Evolutionary conservation across 2,113 vertebrate genomes (phyloP), one percentile per base, ranked within the genome.

Genomic region (Mesitornis unicolor): DNA sequence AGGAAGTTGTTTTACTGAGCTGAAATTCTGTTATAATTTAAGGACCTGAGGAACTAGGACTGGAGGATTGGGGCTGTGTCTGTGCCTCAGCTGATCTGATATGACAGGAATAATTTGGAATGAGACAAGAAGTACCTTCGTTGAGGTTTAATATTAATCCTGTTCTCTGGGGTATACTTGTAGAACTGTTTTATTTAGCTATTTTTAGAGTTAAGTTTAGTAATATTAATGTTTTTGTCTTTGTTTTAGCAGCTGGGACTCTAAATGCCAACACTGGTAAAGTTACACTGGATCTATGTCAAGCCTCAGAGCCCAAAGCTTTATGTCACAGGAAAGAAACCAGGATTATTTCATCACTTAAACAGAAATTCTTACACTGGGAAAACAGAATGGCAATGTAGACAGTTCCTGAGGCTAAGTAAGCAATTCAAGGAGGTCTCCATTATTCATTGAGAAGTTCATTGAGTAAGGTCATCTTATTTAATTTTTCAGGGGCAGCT

Each of bases 131-230:
- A 78, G 64, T 81, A 71, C 28, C 31, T 91, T 67, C 35, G 57
- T 2, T 67, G 77, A 81, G 85, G 38, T 94, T 74, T 92, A 70
- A 90, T 90, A 95, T 94, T 67, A 96, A 94, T 92, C 42, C 25
- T 70, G 9, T 63, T 95, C 85, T 84, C 83, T 83, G 45, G 54
- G 24, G 59, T 89, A 74, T 88, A 88, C 59, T 92, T 86, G 67
- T 88, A n/a, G 63, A 88, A 69, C 69, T 53, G 43, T 76, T 89
- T 90, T 48, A 64, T 91, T 93, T 91, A 91, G 48, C 21, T 93
- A 83, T 90, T 92, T 96, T 93, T 87, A 43, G 67, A 86, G 19
- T 88, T 89, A 75, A 89, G 47, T 91, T 84, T 28, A 78, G 53
- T 68, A 56, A 48, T 83, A 42, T 22, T 91, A 64, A 74, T 26